Conservation (phyloP, 2,888 invertebrate genomes). For the Steinernema hermaphroditum region DNA sequence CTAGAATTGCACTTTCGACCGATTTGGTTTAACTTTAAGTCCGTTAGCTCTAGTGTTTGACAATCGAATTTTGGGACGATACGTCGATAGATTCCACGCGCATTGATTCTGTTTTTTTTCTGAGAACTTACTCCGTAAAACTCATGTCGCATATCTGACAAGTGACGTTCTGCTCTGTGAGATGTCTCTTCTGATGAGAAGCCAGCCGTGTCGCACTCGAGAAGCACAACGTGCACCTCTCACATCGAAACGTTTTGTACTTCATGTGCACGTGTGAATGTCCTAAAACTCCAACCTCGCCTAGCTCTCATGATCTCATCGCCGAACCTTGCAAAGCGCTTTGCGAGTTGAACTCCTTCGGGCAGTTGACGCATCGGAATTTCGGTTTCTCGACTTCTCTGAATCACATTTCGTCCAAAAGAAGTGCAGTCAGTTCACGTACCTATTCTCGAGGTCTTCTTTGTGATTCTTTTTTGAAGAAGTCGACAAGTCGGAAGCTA, state of each 20-base stretch:
- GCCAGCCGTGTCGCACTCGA: constrained; percentile 59
- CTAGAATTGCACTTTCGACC: too few relatives aligned
- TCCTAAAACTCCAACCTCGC: constrained; percentile 26
- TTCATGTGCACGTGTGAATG: constrained; percentile 65
- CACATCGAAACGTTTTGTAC: constrained; percentile 57
- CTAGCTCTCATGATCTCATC: not conserved
- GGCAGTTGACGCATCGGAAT: constrained; percentile 64
- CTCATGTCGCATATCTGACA: constrained; percentile 40
- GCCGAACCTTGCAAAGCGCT: constrained; percentile 58
- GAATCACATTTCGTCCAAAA: too few relatives aligned
- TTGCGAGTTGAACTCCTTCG: constrained; percentile 62
- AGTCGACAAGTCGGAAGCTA: not conserved
- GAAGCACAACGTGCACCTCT: constrained; percentile 66
- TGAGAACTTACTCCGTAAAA: constrained; percentile 34
- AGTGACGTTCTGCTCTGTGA: constrained; percentile 35
- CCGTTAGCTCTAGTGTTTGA: too few relatives aligned
- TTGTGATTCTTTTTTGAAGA: not conserved
- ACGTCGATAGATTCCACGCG: too few relatives aligned
- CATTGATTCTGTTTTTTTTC: too few relatives aligned
- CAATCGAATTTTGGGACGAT: too few relatives aligned
- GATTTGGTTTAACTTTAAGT: too few relatives aligned
- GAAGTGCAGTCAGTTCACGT: too few relatives aligned
- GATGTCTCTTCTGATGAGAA: constrained; percentile 59
- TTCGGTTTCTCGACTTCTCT: constrained; percentile 9
- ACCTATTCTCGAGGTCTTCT: too few relatives aligned